Evolutionary conservation across 1,140 invertebrate species (phyloP).

Genomic region (Camponotus pennsylvanicus): DNA sequence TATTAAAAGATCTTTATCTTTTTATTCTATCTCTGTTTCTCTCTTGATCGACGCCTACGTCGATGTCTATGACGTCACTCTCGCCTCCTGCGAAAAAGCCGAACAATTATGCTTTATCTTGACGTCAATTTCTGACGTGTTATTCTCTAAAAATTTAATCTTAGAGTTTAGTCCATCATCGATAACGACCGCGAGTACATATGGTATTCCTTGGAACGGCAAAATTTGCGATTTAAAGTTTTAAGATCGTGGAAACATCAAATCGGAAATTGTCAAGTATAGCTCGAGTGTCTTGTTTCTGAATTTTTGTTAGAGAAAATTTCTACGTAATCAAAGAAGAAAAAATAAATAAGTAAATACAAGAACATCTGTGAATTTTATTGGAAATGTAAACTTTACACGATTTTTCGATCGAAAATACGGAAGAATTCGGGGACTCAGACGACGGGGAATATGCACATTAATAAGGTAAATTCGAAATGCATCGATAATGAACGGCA

Average conservation of each 20-base stretch:
- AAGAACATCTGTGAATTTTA: neutral
- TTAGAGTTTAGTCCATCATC: slow-evolving; percentile 10
- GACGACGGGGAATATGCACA: neutral
- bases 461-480: slow-evolving; percentile 1
- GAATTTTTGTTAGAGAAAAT: slow-evolving; percentile 6
- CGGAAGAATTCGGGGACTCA: neutral
- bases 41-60: neutral
- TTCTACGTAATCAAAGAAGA: neutral
- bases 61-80: neutral
- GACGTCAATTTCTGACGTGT: slow-evolving; percentile 13
- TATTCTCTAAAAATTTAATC: slow-evolving; percentile 7
- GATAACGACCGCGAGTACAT: no score
- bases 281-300: neutral
- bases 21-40: neutral
- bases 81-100: neutral
- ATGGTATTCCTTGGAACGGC: neutral
- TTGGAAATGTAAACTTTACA: slow-evolving; percentile 4
- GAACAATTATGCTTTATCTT: neutral
- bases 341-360: neutral
- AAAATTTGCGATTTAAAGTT: no score
- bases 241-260: neutral
- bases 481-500: neutral
- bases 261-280: no score
- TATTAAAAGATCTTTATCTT: neutral
- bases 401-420: neutral